Conservation (phyloP, 2,113 vertebrate genomes). For the Vicugna pacos region DNA sequence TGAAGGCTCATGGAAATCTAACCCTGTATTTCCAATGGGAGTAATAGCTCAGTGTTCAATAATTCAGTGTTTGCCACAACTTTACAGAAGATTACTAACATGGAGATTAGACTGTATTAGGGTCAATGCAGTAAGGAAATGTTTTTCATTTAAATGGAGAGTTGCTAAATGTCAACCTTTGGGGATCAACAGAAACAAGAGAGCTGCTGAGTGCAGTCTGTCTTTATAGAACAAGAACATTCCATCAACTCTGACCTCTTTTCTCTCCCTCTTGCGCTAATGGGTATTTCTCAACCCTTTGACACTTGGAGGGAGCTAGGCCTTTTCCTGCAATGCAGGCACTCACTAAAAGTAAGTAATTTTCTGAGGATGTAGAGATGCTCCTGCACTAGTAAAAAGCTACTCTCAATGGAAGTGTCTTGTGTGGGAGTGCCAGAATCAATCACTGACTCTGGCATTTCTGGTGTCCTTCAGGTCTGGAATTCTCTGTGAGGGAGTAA, state of each 20-base stretch:
- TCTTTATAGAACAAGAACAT: background rate
- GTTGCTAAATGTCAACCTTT: constrained; percentile 5
- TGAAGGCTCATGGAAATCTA: background rate
- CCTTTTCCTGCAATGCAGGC: background rate
- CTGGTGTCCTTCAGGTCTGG: background rate
- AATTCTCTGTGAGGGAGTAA: background rate
- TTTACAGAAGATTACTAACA: background rate
- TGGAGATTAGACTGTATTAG: background rate
- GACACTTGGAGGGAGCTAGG: background rate
- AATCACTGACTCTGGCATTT: background rate
- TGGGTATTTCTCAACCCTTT: background rate
- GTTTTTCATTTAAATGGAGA: constrained; percentile 11
- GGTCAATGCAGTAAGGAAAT: background rate
- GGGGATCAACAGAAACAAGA: background rate
- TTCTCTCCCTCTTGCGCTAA: background rate
- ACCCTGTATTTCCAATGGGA: background rate
- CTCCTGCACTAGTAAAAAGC: background rate
- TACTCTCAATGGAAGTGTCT: background rate
- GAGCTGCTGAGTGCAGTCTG: background rate
- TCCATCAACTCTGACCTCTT: background rate
- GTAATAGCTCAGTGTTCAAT: background rate
- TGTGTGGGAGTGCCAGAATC: background rate
- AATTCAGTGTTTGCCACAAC: background rate
- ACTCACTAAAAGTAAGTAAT: background rate
- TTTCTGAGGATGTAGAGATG: background rate